A percentile compares a stretch with the other conserved stretches of the same genome.
phyloP scores from a whole-genome alignment of 2,113 vertebrate species.

The Galeopterus variegatus region DNA sequence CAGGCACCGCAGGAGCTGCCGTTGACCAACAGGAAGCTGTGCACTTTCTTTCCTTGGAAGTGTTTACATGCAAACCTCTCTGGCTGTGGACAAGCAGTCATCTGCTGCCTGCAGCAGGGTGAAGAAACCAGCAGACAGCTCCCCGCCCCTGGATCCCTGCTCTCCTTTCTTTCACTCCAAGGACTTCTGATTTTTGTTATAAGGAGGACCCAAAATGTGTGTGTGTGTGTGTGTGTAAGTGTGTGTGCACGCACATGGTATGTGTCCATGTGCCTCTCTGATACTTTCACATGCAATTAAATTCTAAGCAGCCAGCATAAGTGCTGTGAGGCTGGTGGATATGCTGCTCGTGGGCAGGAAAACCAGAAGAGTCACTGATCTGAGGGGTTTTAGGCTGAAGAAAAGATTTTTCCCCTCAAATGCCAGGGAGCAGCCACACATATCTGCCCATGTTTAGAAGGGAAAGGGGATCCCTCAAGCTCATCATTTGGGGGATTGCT shows the following conservation, averaged over 20 bases:
- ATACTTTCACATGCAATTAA: neutral
- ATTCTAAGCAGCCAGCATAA: constrained; percentile 41
- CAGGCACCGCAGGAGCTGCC: neutral
- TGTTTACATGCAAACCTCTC: neutral
- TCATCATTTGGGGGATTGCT: neutral
- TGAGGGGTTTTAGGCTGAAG: neutral
- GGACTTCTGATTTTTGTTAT: constrained; percentile 31
- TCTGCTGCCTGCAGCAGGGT: neutral
- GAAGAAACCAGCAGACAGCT: neutral
- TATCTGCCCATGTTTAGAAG: neutral
- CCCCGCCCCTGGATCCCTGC: neutral
- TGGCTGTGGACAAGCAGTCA: neutral
- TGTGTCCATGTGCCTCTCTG: neutral
- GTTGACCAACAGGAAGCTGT: neutral
- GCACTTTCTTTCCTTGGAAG: neutral
- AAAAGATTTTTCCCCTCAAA: neutral
- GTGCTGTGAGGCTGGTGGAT: neutral
- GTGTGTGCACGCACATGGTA: rapidly evolving
- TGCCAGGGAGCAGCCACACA: neutral
- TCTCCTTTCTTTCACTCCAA: neutral
- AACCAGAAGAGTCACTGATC: neutral
- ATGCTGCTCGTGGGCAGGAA: neutral
- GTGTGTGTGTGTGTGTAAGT: rapidly evolving
- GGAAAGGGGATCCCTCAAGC: neutral
- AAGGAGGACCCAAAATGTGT: neutral